Base-by-base conservation (phyloP, 1,140 invertebrate species). In the Leptonema lineaticorne region DNA sequence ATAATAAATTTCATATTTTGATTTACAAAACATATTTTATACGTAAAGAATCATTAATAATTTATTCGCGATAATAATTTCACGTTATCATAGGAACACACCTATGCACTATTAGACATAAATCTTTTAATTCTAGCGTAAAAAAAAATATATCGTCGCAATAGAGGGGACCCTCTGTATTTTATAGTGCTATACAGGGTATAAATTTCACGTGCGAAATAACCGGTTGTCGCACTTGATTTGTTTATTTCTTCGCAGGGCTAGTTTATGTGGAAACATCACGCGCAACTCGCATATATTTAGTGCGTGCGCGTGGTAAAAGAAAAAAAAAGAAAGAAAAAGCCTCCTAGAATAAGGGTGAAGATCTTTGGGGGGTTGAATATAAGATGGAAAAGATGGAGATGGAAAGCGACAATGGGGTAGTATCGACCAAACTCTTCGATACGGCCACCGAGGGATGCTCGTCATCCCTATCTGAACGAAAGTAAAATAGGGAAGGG, bases 281-380 rank as follows among this genome's bases (percentile, higher is more conserved):
- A 62, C 59, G 59, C 30, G 59, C 59, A 33, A 37, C 22, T 62
- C 59, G 59, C 59, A 62, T 62, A 62, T 62, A 62, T 62, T 62
- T 62, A 62, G 45, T 45, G 33, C 26, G 59, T 45, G 27, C 9
- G 24, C 59, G 24, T 2, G 14, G 29, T 28, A 58, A 58, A 58
- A n/a, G 2, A 41, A 53, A 53, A 24, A 26, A 24, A 53, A 24
- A 4, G 2, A 18, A 48, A 20, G 46, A 46, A 46, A n/a, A 46
- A 16, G 41, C 7, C 5, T 11, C 11, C 11, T 1, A 18, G 9
- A 20, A 20, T 2, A 48, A 48, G 29, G 58, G 58, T 37, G 58
- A 60, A 27, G 58, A 20, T 33, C 56, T 45, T 16, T 11, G 33
- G 26, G 30, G 59, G n/a, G 16, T 41, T 6, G 24, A 20, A 11